A percentile compares a stretch with the other conserved stretches of the same genome.
Conservation (phyloP, 2,113 vertebrate species). For the Cephalopholis sonnerati region DNA sequence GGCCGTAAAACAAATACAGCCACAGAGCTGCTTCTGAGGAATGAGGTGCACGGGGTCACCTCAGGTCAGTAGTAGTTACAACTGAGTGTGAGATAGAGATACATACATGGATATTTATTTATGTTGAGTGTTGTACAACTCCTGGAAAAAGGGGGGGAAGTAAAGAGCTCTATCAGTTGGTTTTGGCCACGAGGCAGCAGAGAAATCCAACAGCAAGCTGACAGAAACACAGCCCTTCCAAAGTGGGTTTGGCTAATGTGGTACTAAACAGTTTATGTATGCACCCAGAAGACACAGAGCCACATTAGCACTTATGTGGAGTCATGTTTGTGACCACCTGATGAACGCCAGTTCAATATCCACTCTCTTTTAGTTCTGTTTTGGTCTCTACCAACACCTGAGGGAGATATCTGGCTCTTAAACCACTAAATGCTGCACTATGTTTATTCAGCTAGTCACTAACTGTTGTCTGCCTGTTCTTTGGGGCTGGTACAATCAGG, state of each 20-base stretch:
- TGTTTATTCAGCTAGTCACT: not conserved
- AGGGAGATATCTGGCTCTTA: not conserved
- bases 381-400: not conserved
- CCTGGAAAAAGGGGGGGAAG: too few species aligned
- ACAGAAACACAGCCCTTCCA: not conserved
- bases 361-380: not conserved
- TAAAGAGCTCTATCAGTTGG: not conserved
- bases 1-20: conserved; percentile 66
- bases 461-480: not conserved
- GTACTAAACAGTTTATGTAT: not conserved
- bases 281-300: not conserved
- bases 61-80: conserved; percentile 44
- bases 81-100: not conserved
- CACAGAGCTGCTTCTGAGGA: conserved; percentile 58
- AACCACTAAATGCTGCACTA: not conserved
- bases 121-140: too few species aligned
- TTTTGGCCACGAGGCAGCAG: not conserved
- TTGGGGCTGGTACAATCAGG: not conserved
- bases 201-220: not conserved
- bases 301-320: not conserved
- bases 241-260: not conserved
- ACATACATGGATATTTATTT: not conserved
- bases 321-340: not conserved
- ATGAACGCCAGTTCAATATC: too few species aligned
- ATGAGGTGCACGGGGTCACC: conserved; percentile 27